These are phyloP conservation scores for Bombus sibiricus DNA, from an alignment of 1,140 invertebrate species.

Conservation along the genomic window DNA sequence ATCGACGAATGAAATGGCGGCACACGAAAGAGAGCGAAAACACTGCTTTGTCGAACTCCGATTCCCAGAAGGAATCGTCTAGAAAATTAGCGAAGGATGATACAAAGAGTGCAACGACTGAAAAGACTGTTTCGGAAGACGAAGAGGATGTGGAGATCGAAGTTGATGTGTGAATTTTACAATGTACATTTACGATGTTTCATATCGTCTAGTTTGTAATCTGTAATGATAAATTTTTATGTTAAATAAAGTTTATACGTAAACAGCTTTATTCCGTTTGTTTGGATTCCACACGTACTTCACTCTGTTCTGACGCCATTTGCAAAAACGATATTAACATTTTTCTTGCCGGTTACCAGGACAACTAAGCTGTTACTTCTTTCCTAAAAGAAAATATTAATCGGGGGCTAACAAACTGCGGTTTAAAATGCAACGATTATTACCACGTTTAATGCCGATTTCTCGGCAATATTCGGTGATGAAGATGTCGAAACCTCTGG, in stretches of 20 bases:
- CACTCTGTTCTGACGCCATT: neutral
- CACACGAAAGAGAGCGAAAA: slow-evolving; percentile 89
- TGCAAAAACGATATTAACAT: neutral
- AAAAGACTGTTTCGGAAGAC: slow-evolving; percentile 65
- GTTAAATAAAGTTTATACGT: slow-evolving; percentile 37
- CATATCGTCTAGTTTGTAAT: slow-evolving; percentile 18
- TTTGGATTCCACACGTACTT: neutral
- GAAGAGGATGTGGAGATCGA: slow-evolving; percentile 81
- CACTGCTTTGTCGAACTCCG: slow-evolving; percentile 45
- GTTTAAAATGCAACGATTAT: slow-evolving; percentile 33
- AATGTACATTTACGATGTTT: slow-evolving; percentile 16
- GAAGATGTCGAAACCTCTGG: slow-evolving; percentile 36
- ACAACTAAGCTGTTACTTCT: slow-evolving; percentile 43
- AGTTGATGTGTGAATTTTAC: slow-evolving; percentile 71
- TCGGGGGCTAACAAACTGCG: neutral
- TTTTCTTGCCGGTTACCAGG: slow-evolving; percentile 4
- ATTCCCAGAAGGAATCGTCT: slow-evolving; percentile 64
- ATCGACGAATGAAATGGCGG: slow-evolving; percentile 96
- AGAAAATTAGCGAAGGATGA: slow-evolving; percentile 68
- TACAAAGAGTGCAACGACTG: slow-evolving; percentile 60
- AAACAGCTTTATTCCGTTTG: neutral
- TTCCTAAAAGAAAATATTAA: neutral
- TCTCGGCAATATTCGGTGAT: slow-evolving; percentile 33
- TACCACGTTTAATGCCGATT: slow-evolving; percentile 17
- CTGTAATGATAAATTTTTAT: slow-evolving; percentile 4